A percentile compares a stretch with the other conserved stretches of the same genome.
These are phyloP conservation scores for Ictalurus furcatus DNA, from an alignment of 2,113 vertebrate species.

Conservation along the genomic window DNA sequence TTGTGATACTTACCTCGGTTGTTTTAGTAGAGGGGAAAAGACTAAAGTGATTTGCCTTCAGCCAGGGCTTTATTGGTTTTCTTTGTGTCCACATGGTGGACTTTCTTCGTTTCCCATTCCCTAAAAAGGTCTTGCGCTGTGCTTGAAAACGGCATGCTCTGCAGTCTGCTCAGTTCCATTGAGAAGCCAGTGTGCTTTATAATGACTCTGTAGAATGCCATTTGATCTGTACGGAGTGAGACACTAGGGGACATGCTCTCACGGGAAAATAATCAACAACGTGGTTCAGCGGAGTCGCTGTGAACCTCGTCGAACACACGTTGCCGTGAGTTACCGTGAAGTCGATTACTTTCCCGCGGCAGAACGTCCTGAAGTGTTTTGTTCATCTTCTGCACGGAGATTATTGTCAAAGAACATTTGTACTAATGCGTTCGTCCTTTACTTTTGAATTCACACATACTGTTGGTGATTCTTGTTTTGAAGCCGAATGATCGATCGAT, in stretches of 20 bases:
- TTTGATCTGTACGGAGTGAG: neutral
- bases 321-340: neutral
- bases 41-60: neutral
- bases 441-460: neutral
- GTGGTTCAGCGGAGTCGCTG: neutral
- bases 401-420: too few relatives aligned
- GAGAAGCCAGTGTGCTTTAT: neutral
- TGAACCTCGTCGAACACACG: too few relatives aligned
- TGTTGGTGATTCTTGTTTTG: neutral
- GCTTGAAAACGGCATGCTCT: neutral
- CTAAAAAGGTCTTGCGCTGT: neutral
- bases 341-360: neutral
- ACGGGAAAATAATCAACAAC: neutral
- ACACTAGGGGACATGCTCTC: neutral
- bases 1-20: neutral
- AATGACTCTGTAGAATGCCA: neutral
- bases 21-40: neutral
- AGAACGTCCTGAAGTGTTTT: neutral
- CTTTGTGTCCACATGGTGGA: neutral
- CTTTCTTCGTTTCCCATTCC: neutral
- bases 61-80: neutral
- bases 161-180: neutral
- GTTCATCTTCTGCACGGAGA: neutral
- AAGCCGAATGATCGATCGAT: neutral
- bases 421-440: neutral